Base-by-base conservation (phyloP, 2,113 vertebrate genomes). In the Chaetops frenatus region DNA sequence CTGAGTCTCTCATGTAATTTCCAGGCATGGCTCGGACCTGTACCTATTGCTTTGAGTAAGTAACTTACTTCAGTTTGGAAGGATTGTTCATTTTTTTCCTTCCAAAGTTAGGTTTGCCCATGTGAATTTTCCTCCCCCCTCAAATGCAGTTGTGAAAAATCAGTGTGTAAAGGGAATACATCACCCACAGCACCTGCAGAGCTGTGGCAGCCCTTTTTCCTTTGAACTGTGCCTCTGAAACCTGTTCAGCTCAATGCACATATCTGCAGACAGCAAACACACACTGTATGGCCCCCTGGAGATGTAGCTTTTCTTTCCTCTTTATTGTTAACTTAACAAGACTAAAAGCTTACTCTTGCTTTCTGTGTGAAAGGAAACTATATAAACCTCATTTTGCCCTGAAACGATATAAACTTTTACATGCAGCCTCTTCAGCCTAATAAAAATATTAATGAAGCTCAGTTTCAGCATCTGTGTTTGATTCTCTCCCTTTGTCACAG, bases 381-480 rank as follows among this genome's bases (percentile, higher is more conserved):
- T 20, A 28, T 31, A 86, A 78, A 71, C 6, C 22, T 71, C 18
- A 47, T 70, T 95, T 64, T 79, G 25, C n/a, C 44, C 35, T 45
- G 57, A 92, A 95, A 81, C 73, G 42, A n/a, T 40, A n/a, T 27
- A 6, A 83, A 56, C 13, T 53, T 77, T 35, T 45, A 12, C 56
- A 71, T 25, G 38, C 42, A 79, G 36, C 28, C 40, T 69, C 62
- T 21, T 82, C 56, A 31, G 33, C 22, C 69, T 51, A 71, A 67
- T 40, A 84, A 89, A 90, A 92, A 58, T 29, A 70, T 29, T 70
- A 88, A 60, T 74, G 15, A 61, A 66, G 44, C 40, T 82, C 53
- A 57, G 12, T 69, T 88, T 64, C 70, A 91, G 61, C 44, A 65
- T 33, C 28, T 50, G 29, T 47, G 47, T 38, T 91, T 77, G 31